Conservation (phyloP, 53 echinoderm and acorn worm species). For the Zoroaster sp. region DNA sequence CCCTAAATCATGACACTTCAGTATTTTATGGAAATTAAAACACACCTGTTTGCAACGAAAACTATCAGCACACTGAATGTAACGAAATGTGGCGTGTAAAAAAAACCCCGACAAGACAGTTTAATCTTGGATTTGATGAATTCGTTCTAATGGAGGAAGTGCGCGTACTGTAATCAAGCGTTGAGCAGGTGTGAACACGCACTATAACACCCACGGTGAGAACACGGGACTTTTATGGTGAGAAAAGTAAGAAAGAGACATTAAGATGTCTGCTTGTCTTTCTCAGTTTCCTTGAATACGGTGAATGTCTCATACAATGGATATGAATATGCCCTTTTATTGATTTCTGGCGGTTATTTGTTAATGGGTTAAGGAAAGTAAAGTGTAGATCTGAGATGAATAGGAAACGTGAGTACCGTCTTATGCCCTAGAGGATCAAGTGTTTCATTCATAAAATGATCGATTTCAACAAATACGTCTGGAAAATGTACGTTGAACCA, state of each 20-base stretch:
- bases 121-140: not conserved
- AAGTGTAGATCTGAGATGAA: not conserved
- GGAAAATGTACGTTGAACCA: not conserved
- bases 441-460: not conserved
- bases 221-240: not conserved
- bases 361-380: not conserved
- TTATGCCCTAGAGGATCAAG: not conserved
- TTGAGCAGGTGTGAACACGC: not conserved
- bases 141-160: not conserved
- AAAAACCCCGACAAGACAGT: not conserved
- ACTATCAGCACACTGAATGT: not conserved
- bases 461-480: not conserved
- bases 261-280: not conserved
- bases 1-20: not conserved
- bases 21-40: conserved; percentile 8
- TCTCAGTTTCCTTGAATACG: not conserved
- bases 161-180: conserved; percentile 4
- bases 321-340: not conserved
- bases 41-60: not conserved
- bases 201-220: not conserved
- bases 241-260: not conserved
- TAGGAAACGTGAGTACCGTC: not conserved
- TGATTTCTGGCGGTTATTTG: not conserved
- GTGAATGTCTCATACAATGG: not conserved
- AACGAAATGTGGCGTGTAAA: not conserved